phyloP scores from a whole-genome alignment of 2,888 invertebrate genomes.

The Troides oblongomaculatus region DNA sequence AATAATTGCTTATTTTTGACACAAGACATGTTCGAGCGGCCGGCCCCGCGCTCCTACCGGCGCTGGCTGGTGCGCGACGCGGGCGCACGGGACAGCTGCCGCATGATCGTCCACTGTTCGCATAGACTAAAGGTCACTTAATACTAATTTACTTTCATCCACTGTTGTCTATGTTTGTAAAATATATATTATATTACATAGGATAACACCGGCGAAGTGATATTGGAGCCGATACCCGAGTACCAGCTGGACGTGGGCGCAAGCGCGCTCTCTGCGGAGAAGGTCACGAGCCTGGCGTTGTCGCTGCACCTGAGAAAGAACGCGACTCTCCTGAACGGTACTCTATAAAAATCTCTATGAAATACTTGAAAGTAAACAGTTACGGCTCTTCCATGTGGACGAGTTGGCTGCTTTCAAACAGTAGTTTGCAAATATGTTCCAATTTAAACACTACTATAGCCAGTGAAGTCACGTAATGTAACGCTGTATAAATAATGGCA shows the following conservation, averaged over 20 bases:
- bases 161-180: too few species aligned
- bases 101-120: slow-evolving; percentile 57
- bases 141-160: too few species aligned
- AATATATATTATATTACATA: slow-evolving; percentile 32
- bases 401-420: too few species aligned
- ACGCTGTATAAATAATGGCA: too few species aligned
- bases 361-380: too few species aligned
- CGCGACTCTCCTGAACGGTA: slow-evolving; percentile 55
- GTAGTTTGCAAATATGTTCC: too few species aligned
- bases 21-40: slow-evolving; percentile 42
- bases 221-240: slow-evolving; percentile 62
- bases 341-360: neutral
- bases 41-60: slow-evolving; percentile 58
- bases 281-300: slow-evolving; percentile 43
- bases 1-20: too few species aligned
- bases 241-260: slow-evolving; percentile 67
- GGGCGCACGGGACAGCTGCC: slow-evolving; percentile 34
- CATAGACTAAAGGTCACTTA: slow-evolving; percentile 57
- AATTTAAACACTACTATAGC: too few species aligned
- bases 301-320: slow-evolving; percentile 49
- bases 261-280: slow-evolving; percentile 41
- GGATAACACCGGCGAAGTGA: slow-evolving; percentile 47
- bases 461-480: too few species aligned
- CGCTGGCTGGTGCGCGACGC: slow-evolving; percentile 52
- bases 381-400: too few species aligned